Conservation (phyloP, 2,888 invertebrate genomes). For the Tortrix viridana region DNA sequence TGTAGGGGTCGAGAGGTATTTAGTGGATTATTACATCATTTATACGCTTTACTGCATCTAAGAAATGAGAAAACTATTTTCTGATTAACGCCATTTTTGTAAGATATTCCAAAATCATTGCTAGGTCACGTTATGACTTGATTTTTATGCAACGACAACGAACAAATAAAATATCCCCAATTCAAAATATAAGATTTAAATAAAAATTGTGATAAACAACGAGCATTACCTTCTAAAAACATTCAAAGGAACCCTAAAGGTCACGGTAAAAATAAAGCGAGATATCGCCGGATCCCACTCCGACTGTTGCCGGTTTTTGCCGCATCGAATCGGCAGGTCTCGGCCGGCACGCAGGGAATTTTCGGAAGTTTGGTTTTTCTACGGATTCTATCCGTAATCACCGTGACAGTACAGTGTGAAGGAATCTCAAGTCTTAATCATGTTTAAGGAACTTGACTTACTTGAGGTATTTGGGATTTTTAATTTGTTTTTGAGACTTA, state of each 20-base stretch:
- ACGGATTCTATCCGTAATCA: constrained; percentile 30
- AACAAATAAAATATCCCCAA: not conserved
- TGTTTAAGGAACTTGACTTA: constrained; percentile 19
- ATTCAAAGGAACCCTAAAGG: not conserved
- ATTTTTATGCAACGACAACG: no score
- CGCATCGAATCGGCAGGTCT: constrained; percentile 59
- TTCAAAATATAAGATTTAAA: not conserved
- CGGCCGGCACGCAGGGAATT: constrained; percentile 60
- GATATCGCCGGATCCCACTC: constrained; percentile 18
- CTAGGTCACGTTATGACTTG: no score
- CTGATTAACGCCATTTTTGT: no score
- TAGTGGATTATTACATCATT: no score
- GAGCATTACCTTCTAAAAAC: not conserved
- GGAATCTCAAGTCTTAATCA: constrained; percentile 37
- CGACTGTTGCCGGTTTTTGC: constrained; percentile 36
- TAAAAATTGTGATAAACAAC: not conserved
- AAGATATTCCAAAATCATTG: no score
- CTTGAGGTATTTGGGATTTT: constrained; percentile 10
- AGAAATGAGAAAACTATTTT: no score
- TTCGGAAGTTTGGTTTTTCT: constrained; percentile 57
- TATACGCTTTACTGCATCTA: no score
- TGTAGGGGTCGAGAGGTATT: no score
- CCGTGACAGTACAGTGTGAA: constrained; percentile 29
- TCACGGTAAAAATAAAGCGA: constrained; percentile 14
- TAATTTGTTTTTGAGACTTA: not conserved